phyloP scores from a whole-genome alignment of 2,888 invertebrate species.

The Abscondita cerata region DNA sequence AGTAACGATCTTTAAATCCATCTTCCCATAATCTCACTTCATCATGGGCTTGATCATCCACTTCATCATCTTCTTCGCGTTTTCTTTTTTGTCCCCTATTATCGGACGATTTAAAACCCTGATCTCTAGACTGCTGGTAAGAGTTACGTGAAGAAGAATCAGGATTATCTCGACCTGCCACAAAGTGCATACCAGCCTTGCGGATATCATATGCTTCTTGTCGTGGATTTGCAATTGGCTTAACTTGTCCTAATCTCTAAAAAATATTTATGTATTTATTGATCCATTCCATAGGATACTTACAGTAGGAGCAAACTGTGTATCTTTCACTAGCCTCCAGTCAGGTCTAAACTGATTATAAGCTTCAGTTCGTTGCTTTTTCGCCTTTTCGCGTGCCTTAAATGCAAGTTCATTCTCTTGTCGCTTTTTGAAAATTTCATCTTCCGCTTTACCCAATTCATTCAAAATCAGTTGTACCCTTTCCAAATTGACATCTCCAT shows the following conservation, averaged over 20 bases:
- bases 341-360: constrained; percentile 66
- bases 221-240: constrained; percentile 72
- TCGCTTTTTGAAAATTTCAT: constrained; percentile 94
- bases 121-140: constrained; percentile 60
- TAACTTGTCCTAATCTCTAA: constrained; percentile 66
- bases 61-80: constrained; percentile 61
- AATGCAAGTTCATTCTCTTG: constrained; percentile 87
- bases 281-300: not conserved
- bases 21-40: constrained; percentile 94
- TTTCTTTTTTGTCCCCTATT: constrained; percentile 62
- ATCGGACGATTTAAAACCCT: constrained; percentile 42
- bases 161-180: constrained; percentile 47
- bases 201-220: constrained; percentile 79
- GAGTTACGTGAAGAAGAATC: constrained; percentile 56
- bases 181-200: constrained; percentile 64
- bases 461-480: constrained; percentile 95
- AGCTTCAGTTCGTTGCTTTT: constrained; percentile 64
- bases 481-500: constrained; percentile 91
- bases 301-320: constrained; percentile 75
- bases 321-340: constrained; percentile 72
- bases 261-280: constrained; percentile 19
- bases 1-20: constrained; percentile 98
- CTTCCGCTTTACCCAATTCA: constrained; percentile 92
- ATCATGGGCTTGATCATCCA: constrained; percentile 82
- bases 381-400: constrained; percentile 78